phyloP scores from a whole-genome alignment of 2,888 invertebrate species.

The Sarcophaga subvicina region DNA sequence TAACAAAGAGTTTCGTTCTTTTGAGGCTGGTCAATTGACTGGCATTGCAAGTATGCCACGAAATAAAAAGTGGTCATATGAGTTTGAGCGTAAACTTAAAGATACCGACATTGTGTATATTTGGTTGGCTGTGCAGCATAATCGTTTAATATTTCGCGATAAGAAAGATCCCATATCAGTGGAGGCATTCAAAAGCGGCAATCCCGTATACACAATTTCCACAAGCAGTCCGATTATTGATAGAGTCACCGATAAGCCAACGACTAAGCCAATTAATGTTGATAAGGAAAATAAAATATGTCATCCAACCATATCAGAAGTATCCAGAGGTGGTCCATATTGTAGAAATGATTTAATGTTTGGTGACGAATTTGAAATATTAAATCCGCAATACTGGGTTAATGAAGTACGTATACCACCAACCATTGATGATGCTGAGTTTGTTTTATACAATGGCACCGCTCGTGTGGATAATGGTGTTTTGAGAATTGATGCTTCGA shows the following conservation, averaged over 20 bases:
- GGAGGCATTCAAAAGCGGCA: constrained; percentile 43
- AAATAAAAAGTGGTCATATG: constrained; percentile 83
- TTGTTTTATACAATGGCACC: constrained; percentile 82
- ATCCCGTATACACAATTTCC: constrained; percentile 38
- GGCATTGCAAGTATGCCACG: constrained; percentile 82
- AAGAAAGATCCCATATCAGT: constrained; percentile 70
- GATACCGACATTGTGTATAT: constrained; percentile 85
- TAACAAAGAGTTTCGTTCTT: constrained; percentile 83
- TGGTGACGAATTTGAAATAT: constrained; percentile 84
- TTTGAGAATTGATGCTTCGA: constrained; percentile 80
- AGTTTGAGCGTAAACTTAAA: constrained; percentile 82
- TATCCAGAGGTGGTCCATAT: constrained; percentile 70
- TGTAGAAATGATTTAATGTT: constrained; percentile 84
- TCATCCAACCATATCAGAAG: constrained; percentile 52
- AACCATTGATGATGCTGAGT: constrained; percentile 82
- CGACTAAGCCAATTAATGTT: neutral
- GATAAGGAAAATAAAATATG: constrained; percentile 47
- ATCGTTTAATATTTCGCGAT: constrained; percentile 81
- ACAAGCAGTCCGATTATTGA: neutral
- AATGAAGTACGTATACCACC: constrained; percentile 84
- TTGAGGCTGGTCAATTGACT: constrained; percentile 83
- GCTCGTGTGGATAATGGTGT: constrained; percentile 76
- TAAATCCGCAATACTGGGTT: constrained; percentile 83
- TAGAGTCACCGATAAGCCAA: neutral
- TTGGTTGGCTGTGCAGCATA: constrained; percentile 84